Conservation (phyloP, 1,140 invertebrate species). For the Drosophila kepulauana region DNA sequence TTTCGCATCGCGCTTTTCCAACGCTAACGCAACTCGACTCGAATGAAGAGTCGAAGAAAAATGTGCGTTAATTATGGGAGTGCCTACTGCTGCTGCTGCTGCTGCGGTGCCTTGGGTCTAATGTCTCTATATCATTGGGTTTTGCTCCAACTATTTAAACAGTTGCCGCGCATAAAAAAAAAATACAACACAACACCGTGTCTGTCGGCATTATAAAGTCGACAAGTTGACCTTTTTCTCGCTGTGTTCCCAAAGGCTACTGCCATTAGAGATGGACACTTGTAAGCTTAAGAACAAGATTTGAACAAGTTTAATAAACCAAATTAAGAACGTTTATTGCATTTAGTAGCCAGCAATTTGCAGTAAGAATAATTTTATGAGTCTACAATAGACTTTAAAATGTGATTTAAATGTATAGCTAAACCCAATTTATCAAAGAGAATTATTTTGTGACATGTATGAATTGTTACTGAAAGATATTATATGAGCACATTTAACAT, state of each 20-base stretch:
- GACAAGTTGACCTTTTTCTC: constrained; percentile 19
- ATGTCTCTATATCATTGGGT: constrained; percentile 59
- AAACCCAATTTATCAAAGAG: too few species aligned
- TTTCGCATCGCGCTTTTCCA: constrained; percentile 44
- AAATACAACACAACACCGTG: constrained; percentile 10
- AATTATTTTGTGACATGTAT: too few species aligned
- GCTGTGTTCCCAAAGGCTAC: not conserved
- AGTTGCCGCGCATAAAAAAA: constrained; percentile 19
- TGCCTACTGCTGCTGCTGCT: constrained; percentile 27
- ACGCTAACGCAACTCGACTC: not conserved
- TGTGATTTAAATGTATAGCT: too few species aligned
- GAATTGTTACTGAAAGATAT: too few species aligned
- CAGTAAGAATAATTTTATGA: too few species aligned
- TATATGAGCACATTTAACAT: too few species aligned
- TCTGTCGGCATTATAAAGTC: constrained; percentile 42
- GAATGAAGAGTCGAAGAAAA: constrained; percentile 39
- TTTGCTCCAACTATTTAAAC: constrained; percentile 43
- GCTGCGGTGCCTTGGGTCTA: constrained; percentile 37
- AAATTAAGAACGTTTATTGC: not conserved
- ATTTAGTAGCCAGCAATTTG: not conserved
- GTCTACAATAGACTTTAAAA: too few species aligned
- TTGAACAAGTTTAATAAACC: not conserved
- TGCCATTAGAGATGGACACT: constrained; percentile 2
- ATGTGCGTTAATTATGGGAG: constrained; percentile 78
- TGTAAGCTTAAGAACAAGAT: not conserved